Evolutionary conservation across 2,888 invertebrate genomes (phyloP).

Genomic region (Metopia argyrocephala): DNA sequence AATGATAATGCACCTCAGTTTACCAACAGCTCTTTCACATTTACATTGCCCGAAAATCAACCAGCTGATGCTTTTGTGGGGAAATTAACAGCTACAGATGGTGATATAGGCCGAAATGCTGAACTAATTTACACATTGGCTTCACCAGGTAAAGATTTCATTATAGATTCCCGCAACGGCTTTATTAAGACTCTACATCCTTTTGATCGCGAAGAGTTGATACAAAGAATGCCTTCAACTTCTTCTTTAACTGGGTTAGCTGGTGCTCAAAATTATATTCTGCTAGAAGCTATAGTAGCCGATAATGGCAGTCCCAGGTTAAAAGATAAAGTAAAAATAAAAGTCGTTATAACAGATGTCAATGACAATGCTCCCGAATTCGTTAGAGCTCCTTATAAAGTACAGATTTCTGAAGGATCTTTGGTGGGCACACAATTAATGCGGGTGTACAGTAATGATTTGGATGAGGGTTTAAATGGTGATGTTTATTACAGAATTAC

Average conservation of each 20-base stretch:
- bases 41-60: conserved; percentile 92
- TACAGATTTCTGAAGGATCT: conserved; percentile 94
- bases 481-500: conserved; percentile 91
- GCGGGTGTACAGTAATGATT: conserved; percentile 90
- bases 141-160: conserved; percentile 88
- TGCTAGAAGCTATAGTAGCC: conserved; percentile 91
- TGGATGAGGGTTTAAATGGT: conserved; percentile 93
- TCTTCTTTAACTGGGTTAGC: conserved; percentile 37
- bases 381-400: conserved; percentile 88
- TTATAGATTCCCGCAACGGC: conserved; percentile 93
- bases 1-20: conserved; percentile 98
- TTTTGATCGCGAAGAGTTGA: conserved; percentile 93
- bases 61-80: conserved; percentile 94
- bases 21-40: conserved; percentile 92
- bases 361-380: conserved; percentile 95
- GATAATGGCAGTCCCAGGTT: conserved; percentile 89
- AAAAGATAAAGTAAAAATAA: conserved; percentile 91
- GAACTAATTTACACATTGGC: conserved; percentile 91
- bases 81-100: conserved; percentile 92
- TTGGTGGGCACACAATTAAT: conserved; percentile 89
- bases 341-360: conserved; percentile 91
- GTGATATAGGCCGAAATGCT: conserved; percentile 93
- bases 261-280: conserved; percentile 83
- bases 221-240: conserved; percentile 79
- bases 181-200: conserved; percentile 90